Percentiles rank a stretch among this genome's conserved stretches.
Conservation (phyloP, 2,113 vertebrate genomes). For the Jaculus jaculus region DNA sequence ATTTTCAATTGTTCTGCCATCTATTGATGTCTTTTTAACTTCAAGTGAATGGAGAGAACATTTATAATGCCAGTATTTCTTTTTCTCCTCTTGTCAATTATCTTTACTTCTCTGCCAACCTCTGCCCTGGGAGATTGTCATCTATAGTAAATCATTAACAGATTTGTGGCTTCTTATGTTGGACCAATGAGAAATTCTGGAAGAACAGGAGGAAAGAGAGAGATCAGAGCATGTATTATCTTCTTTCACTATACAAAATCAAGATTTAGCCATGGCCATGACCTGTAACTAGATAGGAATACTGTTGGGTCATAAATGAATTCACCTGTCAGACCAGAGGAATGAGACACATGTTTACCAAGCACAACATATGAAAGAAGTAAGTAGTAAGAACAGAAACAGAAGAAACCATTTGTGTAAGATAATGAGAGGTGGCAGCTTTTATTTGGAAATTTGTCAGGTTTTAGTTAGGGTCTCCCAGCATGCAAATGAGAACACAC, state of each 20-base stretch:
- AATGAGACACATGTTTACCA: neutral
- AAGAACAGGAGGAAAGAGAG: slow-evolving; percentile 7
- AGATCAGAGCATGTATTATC: neutral
- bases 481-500: neutral
- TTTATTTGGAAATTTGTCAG: neutral
- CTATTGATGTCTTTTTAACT: neutral
- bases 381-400: neutral
- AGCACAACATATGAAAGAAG: neutral
- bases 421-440: neutral
- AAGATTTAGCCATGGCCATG: neutral
- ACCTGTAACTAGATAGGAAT: neutral
- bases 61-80: neutral
- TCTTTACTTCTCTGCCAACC: neutral
- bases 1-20: slow-evolving; percentile 36
- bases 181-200: neutral
- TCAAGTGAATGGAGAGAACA: neutral
- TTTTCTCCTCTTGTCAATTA: slow-evolving; percentile 18
- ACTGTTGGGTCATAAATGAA: neutral
- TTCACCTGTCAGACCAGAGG: neutral
- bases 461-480: too few relatives aligned
- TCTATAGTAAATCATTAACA: neutral
- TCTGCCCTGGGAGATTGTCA: neutral
- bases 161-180: neutral
- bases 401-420: neutral
- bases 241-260: neutral